Conservation (phyloP, 2,888 invertebrate species). For the Lordiphosa fenestrarum region DNA sequence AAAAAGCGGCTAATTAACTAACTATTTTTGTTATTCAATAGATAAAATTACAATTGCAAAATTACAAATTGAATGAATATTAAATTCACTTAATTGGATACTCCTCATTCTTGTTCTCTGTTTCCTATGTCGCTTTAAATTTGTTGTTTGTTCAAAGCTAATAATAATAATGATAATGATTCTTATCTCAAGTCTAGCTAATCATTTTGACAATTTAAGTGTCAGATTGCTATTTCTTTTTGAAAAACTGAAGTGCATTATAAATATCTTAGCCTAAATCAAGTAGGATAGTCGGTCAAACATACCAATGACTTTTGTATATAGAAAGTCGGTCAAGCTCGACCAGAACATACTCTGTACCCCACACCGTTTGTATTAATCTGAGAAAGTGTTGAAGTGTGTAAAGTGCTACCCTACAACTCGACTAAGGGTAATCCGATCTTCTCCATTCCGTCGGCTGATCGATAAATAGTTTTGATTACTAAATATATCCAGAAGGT, state of each 20-base stretch:
- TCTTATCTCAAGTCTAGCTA: constrained; percentile 45
- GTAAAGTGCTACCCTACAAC: too few relatives aligned
- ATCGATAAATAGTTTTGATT: too few relatives aligned
- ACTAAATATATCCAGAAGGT: too few relatives aligned
- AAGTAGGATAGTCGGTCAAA: neutral
- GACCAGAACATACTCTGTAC: too few relatives aligned
- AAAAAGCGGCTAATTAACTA: constrained; percentile 11
- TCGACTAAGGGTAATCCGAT: too few relatives aligned
- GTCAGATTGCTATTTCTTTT: constrained; percentile 45
- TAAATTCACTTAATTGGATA: neutral
- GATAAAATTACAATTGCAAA: constrained; percentile 6
- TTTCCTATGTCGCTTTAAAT: constrained; percentile 25
- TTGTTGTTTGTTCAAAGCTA: neutral
- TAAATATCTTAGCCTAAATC: neutral
- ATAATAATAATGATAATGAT: constrained; percentile 11
- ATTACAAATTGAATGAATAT: constrained; percentile 4
- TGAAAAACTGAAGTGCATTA: too few relatives aligned
- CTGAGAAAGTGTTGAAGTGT: too few relatives aligned
- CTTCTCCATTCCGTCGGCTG: too few relatives aligned
- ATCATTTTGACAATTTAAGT: constrained; percentile 53
- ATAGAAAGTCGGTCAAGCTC: too few relatives aligned
- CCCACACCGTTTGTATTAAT: too few relatives aligned
- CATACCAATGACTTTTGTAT: too few relatives aligned
- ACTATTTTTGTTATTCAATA: constrained; percentile 6
- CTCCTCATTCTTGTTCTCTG: neutral